Base-by-base conservation (phyloP, 2,888 invertebrate genomes). In the Megalurothrips usitatus region DNA sequence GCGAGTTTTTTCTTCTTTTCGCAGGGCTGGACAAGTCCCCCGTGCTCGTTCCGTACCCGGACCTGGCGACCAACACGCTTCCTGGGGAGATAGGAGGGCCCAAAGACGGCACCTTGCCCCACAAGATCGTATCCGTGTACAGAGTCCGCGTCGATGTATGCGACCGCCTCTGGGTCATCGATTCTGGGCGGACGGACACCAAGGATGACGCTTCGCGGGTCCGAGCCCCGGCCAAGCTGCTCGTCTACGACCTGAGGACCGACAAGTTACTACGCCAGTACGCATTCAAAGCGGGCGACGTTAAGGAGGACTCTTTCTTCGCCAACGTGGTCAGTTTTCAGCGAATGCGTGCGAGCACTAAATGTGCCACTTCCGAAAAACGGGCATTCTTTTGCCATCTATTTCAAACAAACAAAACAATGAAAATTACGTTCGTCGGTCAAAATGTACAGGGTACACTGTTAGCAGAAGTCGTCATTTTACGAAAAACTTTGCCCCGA, bases 121-220 rank as follows among this genome's bases (percentile, higher is more conserved):
- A 82, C 75, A 84, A 83, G 78, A 84, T 85, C 17, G 83, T 92
- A 0, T 95, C 94, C 1, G 94, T 94, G 0, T 95, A 94, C 85
- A 90, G 95, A 34, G 88, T 94, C 79, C 91, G 91, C 84, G 91
- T 92, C 0, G 95, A 95, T 86, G 88, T 90, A 0, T 95, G 95
- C 84, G 92, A 92, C 79, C 90, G 94, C 75, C 88, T 95, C 8
- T 95, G 95, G 95, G 90, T 94, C 0, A 87, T 95, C 82, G 95
- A 95, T 86, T 93, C 94, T 0, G 95, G 95, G 0, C 92, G 93
- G 85, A 91, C 93, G 4, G 91, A 94, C 84, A 93, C 94, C n/a
- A 81, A 84, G 23, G 84, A 84, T 78, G 82, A 83, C 17, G 79
- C 93, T 2, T 43, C 34, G 0, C 90, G 90, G 82, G 93, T 93